Percentiles rank a stretch among this genome's conserved stretches.
Evolutionary conservation across 2,113 vertebrate genomes (phyloP).

Genomic region (Gallinago media): DNA sequence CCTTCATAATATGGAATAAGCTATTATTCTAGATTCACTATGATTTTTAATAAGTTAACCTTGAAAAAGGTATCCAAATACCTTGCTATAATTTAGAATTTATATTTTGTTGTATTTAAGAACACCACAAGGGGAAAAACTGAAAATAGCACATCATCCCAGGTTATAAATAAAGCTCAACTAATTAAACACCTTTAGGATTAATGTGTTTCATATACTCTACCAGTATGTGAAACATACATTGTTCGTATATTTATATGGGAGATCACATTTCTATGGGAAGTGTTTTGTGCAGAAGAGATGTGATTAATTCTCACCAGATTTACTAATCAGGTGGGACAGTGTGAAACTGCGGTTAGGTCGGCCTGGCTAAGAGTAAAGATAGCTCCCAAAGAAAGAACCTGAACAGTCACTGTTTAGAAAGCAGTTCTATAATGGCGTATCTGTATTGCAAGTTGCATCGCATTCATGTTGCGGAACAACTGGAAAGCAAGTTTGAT

Average conservation of each 20-base stretch:
- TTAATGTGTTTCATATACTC: background rate
- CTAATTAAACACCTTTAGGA: background rate
- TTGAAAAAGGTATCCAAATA: background rate
- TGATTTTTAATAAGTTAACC: background rate
- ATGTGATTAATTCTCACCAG: background rate
- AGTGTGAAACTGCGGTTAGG: background rate
- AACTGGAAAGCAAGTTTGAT: background rate
- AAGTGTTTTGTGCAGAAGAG: background rate
- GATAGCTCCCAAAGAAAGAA: background rate
- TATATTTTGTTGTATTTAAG: background rate
- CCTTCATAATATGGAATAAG: background rate
- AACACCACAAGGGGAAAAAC: background rate
- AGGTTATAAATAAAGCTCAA: background rate
- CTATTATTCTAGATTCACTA: background rate
- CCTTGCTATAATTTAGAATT: background rate
- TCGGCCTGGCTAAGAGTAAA: background rate
- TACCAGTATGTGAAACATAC: background rate
- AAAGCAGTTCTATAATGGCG: background rate
- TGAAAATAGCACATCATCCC: background rate
- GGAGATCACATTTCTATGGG: background rate
- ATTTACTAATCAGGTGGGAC: background rate
- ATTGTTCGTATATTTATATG: background rate
- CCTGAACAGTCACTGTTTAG: background rate
- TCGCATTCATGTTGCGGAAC: rapidly evolving
- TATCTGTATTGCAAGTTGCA: background rate